These are phyloP conservation scores for Balearica regulorum DNA, from an alignment of 2,797 vertebrate species.

Conservation along the genomic window DNA sequence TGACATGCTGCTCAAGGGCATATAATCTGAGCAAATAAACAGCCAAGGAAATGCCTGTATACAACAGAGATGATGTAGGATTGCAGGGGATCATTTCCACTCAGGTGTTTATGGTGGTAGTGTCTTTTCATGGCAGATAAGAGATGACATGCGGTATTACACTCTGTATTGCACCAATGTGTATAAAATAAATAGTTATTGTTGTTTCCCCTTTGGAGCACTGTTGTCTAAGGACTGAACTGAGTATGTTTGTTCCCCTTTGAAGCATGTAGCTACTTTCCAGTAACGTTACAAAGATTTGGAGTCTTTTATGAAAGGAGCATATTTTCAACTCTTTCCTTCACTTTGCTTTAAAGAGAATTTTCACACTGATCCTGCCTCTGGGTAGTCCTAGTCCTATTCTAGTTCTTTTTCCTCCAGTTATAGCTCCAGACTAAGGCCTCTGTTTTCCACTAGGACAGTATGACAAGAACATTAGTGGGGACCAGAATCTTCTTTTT, in stretches of 20 bases:
- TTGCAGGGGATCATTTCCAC: constrained; percentile 48
- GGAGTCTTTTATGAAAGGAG: neutral
- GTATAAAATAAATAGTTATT: constrained; percentile 10
- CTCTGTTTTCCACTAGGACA: neutral
- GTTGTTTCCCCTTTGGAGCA: constrained; percentile 12
- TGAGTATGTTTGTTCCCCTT: neutral
- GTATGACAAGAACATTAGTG: neutral
- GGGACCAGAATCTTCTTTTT: neutral
- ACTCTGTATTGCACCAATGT: neutral
- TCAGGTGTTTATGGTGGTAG: constrained; percentile 48
- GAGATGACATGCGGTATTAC: constrained; percentile 19
- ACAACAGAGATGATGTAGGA: constrained; percentile 17
- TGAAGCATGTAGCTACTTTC: neutral
- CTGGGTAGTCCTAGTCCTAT: neutral
- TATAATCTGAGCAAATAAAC: constrained; percentile 46
- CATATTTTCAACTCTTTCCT: neutral
- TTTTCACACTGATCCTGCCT: neutral
- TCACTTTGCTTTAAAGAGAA: neutral
- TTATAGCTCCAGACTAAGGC: neutral
- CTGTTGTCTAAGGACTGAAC: neutral
- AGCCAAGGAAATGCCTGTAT: constrained; percentile 16
- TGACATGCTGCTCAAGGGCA: constrained; percentile 42
- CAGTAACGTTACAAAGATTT: neutral
- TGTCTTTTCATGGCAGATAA: constrained; percentile 51
- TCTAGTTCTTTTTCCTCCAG: neutral